Evolutionary conservation across 2,888 invertebrate genomes (phyloP).

Genomic region (Mystacides longicornis): DNA sequence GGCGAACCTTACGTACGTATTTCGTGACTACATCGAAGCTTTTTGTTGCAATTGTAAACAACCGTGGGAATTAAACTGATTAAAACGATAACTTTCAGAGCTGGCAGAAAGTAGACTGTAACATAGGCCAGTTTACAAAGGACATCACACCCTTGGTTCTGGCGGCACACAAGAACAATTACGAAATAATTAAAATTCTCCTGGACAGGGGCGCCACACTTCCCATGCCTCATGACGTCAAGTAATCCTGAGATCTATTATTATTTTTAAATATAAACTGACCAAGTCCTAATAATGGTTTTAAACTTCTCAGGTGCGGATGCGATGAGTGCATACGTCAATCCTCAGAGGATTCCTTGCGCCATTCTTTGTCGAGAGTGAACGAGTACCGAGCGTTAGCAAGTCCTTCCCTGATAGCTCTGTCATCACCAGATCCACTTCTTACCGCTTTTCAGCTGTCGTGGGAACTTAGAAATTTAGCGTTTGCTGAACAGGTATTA

Average conservation of each 20-base stretch:
- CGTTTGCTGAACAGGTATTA: conserved; percentile 71
- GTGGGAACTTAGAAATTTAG: conserved; percentile 86
- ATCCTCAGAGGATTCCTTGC: conserved; percentile 65
- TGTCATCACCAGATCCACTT: conserved; percentile 88
- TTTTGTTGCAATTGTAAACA: too few species aligned
- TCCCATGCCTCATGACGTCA: conserved; percentile 80
- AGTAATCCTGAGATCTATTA: not conserved
- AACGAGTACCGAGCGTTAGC: conserved; percentile 90
- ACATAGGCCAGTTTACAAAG: conserved; percentile 79
- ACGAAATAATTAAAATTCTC: conserved; percentile 90
- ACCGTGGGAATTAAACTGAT: too few species aligned
- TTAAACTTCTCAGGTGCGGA: conserved; percentile 56
- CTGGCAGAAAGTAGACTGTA: conserved; percentile 79
- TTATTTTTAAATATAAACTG: not conserved
- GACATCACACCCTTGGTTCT: conserved; percentile 90
- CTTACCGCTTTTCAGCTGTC: conserved; percentile 91
- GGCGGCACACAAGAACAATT: conserved; percentile 91
- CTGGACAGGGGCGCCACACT: conserved; percentile 88
- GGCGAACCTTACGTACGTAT: conserved; percentile 69
- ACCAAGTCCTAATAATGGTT: not conserved
- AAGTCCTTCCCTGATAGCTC: conserved; percentile 87
- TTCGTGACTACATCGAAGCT: too few species aligned
- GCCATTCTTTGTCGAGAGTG: conserved; percentile 81
- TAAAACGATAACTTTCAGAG: conserved; percentile 62
- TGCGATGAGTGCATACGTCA: conserved; percentile 80